Percentiles rank a stretch among this genome's conserved stretches.
Evolutionary conservation across 2,797 vertebrate genomes (phyloP).

Genomic region (Betta splendens): DNA sequence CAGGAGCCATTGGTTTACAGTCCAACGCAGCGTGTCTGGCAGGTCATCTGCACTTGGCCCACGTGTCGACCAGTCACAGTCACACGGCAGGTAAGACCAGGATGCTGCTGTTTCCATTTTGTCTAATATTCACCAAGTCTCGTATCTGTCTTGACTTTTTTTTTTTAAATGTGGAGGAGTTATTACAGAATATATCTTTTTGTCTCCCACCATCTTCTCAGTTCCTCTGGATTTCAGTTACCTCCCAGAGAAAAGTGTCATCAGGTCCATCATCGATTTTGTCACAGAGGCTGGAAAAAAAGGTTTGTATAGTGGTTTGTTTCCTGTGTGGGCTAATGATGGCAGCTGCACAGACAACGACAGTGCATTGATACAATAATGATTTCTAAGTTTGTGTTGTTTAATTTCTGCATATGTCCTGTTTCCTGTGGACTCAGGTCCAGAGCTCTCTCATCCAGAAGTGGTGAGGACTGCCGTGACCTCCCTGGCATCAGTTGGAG

Average conservation of each 20-base stretch:
- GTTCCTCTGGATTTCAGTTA: conserved; percentile 95
- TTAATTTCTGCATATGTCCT: not conserved
- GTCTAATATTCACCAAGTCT: not conserved
- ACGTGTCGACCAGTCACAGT: conserved; percentile 85
- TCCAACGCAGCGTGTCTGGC: conserved; percentile 92
- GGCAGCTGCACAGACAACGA: too few species aligned
- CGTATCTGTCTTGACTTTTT: not conserved
- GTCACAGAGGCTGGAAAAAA: conserved; percentile 88
- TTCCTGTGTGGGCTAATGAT: not conserved
- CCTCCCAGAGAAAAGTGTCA: conserved; percentile 90
- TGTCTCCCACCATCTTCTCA: conserved; percentile 65
- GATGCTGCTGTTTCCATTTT: not conserved
- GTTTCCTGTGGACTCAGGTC: conserved; percentile 76
- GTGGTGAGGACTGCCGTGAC: conserved; percentile 83
- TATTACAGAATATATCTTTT: not conserved
- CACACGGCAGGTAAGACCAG: conserved; percentile 84
- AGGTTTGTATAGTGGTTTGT: conserved; percentile 76
- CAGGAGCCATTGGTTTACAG: conserved; percentile 91
- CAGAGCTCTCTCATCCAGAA: conserved; percentile 78
- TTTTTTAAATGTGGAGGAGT: not conserved
- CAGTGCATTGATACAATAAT: not conserved
- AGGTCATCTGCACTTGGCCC: conserved; percentile 90
- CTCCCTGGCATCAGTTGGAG: conserved; percentile 82
- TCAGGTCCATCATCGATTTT: conserved; percentile 86
- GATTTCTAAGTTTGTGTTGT: too few species aligned